phyloP scores from a whole-genome alignment of 2,888 invertebrate genomes.

The Drosophila tripunctata region DNA sequence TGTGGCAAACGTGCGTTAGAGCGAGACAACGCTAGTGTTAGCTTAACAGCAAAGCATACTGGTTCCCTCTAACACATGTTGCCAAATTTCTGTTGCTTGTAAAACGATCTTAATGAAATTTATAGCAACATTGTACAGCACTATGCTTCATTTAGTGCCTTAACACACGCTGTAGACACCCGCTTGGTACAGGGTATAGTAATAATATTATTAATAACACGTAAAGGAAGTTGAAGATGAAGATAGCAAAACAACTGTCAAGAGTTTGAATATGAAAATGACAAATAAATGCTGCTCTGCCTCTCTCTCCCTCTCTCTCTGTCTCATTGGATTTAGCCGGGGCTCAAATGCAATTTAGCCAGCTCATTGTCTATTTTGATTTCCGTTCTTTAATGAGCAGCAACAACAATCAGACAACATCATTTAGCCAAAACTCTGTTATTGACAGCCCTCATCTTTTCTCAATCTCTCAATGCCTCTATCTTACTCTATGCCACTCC shows the following conservation, averaged over 20 bases:
- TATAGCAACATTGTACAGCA: no score
- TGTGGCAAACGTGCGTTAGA: no score
- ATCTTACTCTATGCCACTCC: no score
- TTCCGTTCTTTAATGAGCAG: slow-evolving; percentile 59
- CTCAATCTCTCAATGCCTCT: not conserved
- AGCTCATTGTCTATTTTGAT: slow-evolving; percentile 57
- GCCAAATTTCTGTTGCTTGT: no score
- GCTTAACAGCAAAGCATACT: no score
- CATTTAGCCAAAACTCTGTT: slow-evolving; percentile 24
- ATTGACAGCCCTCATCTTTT: slow-evolving; percentile 21
- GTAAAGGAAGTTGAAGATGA: not conserved
- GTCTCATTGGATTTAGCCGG: not conserved
- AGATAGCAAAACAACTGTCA: slow-evolving; percentile 2
- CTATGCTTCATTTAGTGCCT: no score
- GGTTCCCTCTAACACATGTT: no score
- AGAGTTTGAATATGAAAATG: slow-evolving; percentile 40
- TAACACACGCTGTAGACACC: no score
- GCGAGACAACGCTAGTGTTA: no score
- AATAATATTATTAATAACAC: not conserved
- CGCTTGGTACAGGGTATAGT: not conserved
- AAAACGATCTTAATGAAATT: no score
- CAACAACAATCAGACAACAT: slow-evolving; percentile 28
- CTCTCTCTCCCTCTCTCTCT: no score
- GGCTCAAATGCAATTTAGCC: slow-evolving; percentile 50
- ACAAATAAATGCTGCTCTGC: slow-evolving; percentile 29